These are phyloP conservation scores for Hiodon alosoides DNA, from an alignment of 2,113 vertebrate species.

Conservation along the genomic window DNA sequence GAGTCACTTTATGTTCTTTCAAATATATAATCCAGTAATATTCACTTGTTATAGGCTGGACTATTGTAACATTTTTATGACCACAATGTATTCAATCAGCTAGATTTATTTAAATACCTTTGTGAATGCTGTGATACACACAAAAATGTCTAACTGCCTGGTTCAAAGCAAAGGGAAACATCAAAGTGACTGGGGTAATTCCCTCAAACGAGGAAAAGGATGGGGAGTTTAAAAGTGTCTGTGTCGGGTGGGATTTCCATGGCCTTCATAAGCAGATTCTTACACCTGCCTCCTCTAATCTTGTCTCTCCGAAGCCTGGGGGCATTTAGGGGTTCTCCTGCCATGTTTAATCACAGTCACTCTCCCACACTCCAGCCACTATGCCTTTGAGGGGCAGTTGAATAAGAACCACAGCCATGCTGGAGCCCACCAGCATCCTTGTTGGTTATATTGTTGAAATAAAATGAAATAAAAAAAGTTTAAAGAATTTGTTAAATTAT, in stretches of 20 bases:
- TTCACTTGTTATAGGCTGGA: neutral
- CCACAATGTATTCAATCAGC: neutral
- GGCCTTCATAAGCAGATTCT: neutral
- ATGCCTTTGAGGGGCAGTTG: neutral
- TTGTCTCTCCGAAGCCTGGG: slow-evolving; percentile 17
- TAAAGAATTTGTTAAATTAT: neutral
- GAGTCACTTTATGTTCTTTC: too few relatives aligned
- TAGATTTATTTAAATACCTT: neutral
- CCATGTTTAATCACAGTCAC: slow-evolving; percentile 34
- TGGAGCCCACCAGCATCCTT: neutral
- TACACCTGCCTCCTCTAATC: slow-evolving; percentile 31
- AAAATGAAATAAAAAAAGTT: too few relatives aligned
- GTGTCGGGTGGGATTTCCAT: neutral
- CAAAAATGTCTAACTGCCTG: neutral
- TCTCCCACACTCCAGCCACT: slow-evolving; percentile 23
- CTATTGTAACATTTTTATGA: neutral
- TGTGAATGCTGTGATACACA: too few relatives aligned
- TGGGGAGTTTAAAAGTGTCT: neutral
- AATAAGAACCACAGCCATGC: neutral
- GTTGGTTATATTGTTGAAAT: neutral
- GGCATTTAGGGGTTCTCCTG: slow-evolving; percentile 24
- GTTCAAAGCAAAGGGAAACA: neutral
- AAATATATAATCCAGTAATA: too few relatives aligned
- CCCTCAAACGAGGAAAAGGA: neutral
- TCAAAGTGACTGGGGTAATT: neutral